These are phyloP conservation scores for Thunnus maccoyii DNA, from an alignment of 2,113 vertebrate species.

Conservation along the genomic window DNA sequence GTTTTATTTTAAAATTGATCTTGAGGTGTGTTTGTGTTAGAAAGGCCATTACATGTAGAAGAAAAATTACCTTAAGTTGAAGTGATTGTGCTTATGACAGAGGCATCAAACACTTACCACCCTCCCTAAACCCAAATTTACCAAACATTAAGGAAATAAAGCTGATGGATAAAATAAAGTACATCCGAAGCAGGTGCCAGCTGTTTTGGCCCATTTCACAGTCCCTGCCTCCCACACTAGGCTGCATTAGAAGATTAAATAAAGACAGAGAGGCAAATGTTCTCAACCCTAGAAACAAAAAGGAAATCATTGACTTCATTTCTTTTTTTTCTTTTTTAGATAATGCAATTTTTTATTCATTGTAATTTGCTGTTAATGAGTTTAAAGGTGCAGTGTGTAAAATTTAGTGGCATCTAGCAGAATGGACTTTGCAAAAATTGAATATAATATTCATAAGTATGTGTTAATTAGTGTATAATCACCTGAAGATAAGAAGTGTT, in stretches of 20 bases:
- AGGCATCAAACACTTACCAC: not conserved
- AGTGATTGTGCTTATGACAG: no score
- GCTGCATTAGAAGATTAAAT: constrained; percentile 13
- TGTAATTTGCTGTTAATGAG: not conserved
- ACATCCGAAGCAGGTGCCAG: no score
- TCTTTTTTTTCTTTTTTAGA: not conserved
- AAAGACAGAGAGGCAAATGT: not conserved
- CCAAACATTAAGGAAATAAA: not conserved
- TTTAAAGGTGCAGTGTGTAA: no score
- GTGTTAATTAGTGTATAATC: no score
- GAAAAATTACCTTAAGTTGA: no score
- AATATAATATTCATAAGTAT: no score
- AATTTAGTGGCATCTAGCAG: no score
- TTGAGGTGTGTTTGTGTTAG: no score
- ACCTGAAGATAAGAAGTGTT: no score
- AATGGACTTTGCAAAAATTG: no score
- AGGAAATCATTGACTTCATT: not conserved
- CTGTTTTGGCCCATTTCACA: not conserved
- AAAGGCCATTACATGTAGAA: no score
- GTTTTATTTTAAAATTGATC: no score
- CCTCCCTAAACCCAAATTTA: not conserved
- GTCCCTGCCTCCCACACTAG: not conserved
- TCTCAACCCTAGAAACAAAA: not conserved
- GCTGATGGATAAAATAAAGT: not conserved
- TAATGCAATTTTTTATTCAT: not conserved